Base-by-base conservation (phyloP, 2,888 invertebrate genomes). In the Eubasilissa splendida region DNA sequence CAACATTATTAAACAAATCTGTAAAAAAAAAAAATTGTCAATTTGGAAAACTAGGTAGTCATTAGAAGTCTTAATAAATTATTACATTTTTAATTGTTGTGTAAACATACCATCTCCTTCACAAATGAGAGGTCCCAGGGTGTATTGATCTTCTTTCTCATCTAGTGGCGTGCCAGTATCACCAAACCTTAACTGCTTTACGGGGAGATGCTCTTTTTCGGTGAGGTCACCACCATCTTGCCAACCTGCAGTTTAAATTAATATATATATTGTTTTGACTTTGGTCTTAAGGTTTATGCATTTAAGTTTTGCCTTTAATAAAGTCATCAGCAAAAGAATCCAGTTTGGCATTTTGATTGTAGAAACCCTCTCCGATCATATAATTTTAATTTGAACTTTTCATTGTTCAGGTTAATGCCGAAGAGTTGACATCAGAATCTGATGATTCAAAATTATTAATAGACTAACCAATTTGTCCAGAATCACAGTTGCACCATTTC, bases 401-500 rank as follows among this genome's bases (percentile, higher is more conserved):
- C n/a, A n/a, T n/a, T n/a, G n/a, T n/a, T n/a, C n/a, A n/a, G n/a
- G n/a, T n/a, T n/a, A n/a, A n/a, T n/a, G n/a, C n/a, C n/a, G n/a
- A n/a, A n/a, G n/a, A n/a, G n/a, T n/a, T n/a, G n/a, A n/a, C n/a
- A n/a, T n/a, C n/a, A n/a, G n/a, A n/a, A n/a, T n/a, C n/a, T n/a
- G n/a, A n/a, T n/a, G n/a, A n/a, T n/a, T n/a, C n/a, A n/a, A n/a
- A n/a, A n/a, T n/a, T n/a, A n/a, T n/a, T n/a, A n/a, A n/a, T n/a
- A n/a, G n/a, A n/a, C 78, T 76, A 83, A 82, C 88, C 5, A 70
- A 86, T 88, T 68, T 88, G 87, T 85, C 92, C 95, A 0, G 96
- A 93, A 88, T 99, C 99, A 87, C 99, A 99, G 89, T 99, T 98
- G 88, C 99, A 99, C 95, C 97, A 97, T 88, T 96, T 96, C 68